Conservation (phyloP, 2,113 vertebrate species). For the Tetrax tetrax region DNA sequence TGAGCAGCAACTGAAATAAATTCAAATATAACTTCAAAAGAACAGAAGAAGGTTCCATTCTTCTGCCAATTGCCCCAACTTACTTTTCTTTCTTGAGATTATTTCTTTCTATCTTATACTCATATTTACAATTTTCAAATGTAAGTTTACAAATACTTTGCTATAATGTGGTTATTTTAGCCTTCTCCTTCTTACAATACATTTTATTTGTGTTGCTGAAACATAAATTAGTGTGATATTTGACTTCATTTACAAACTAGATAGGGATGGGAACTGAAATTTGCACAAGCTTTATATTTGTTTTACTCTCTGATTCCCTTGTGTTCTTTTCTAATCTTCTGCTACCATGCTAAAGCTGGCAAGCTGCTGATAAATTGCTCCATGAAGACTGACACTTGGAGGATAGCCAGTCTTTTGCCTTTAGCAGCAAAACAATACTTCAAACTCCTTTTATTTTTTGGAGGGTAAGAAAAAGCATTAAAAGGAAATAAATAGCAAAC, state of each 20-base stretch:
- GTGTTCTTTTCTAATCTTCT: constrained; percentile 31
- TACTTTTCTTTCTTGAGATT: not conserved
- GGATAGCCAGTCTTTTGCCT: not conserved
- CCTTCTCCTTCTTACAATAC: not conserved
- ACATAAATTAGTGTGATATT: not conserved
- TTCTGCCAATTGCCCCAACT: not conserved
- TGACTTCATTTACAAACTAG: constrained; percentile 26
- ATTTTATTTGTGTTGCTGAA: not conserved
- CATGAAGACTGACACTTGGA: constrained; percentile 28
- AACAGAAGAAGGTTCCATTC: not conserved
- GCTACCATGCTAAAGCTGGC: not conserved
- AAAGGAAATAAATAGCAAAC: not conserved
- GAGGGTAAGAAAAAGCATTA: not conserved
- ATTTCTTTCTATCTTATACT: not conserved
- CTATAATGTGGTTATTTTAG: not conserved
- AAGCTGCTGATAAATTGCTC: constrained; percentile 42
- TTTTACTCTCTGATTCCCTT: not conserved
- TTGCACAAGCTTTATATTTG: not conserved
- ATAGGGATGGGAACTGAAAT: not conserved
- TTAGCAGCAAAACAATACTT: not conserved
- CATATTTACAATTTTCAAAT: not conserved
- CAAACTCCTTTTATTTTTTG: not conserved
- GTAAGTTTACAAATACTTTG: not conserved
- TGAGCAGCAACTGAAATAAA: not conserved
- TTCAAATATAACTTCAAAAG: not conserved